Conservation (phyloP, 1,140 invertebrate species). For the Gonatopus flavifemur region DNA sequence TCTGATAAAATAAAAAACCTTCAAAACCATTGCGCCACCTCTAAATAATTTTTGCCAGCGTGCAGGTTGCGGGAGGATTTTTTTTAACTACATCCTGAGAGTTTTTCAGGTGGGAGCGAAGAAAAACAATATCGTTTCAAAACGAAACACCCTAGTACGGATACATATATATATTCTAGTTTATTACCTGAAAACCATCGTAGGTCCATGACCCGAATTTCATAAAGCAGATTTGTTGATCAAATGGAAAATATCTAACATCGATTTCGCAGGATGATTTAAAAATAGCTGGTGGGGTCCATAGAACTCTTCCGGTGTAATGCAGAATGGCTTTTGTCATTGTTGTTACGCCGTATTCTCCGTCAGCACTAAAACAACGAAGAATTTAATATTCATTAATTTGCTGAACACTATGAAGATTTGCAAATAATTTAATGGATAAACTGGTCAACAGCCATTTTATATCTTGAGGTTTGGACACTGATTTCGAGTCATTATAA, state of each 20-base stretch:
- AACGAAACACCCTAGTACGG: not conserved
- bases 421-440: no score
- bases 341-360: slow-evolving; percentile 95
- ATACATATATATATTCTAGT: slow-evolving; percentile 4
- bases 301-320: slow-evolving; percentile 84
- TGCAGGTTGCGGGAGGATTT: no score
- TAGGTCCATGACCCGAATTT: slow-evolving; percentile 99
- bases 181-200: slow-evolving; percentile 83
- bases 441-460: no score
- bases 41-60: no score
- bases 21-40: no score
- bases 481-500: no score
- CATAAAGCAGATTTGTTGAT: slow-evolving; percentile 95
- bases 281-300: slow-evolving; percentile 95
- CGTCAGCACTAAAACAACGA: slow-evolving; percentile 90
- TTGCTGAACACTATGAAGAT: no score
- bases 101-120: no score
- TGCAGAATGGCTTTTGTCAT: slow-evolving; percentile 96
- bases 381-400: no score
- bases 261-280: slow-evolving; percentile 98
- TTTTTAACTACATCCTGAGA: no score
- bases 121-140: not conserved
- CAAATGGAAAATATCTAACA: slow-evolving; percentile 95
- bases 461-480: no score
- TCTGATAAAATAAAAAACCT: no score